Evolutionary conservation across 2,113 vertebrate genomes (phyloP), one percentile per base, ranked within the genome.

Genomic region (Triplophysa tibetana): DNA sequence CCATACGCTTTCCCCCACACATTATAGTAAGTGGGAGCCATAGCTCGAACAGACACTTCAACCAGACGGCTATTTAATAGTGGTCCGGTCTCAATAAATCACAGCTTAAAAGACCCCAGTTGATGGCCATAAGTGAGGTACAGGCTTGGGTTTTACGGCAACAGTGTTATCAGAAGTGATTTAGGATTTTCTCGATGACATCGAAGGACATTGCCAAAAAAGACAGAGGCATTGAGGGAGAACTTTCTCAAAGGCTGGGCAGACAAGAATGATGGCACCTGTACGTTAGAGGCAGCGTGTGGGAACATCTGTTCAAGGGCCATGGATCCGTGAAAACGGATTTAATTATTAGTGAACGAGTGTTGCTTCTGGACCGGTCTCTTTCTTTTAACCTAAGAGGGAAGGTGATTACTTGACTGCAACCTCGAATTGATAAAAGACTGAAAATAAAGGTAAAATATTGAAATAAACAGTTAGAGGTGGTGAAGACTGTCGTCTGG

Each of bases 121-220:
- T 67, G 67, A 77, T 79, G 72, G 77, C 77, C 12, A 3, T 77
- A 73, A 85, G 79, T 24, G 54, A 62, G 8, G 11, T 26, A 48
- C 41, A 29, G 61, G n/a, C 75, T 65, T 2, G 45, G 75, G 23
- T n/a, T 81, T 75, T 81, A 81, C 29, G 2, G 78, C 50, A 75
- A 41, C 23, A 48, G 77, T 69, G 72, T 54, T 82, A 79, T 79
- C 63, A 64, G 26, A 43, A 58, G 33, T 81, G 79, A 86, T 83
- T 83, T 77, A 81, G 68, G 60, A 66, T 24, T 64, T 65, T 26
- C 21, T 4, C 24, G 14, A 41, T 83, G 76, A 83, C 70, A 82
- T 64, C 21, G 67, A 81, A 83, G 83, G 83, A 73, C 67, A 21
- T 23, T 1, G 23, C 68, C 60, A 67, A 54, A 75, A 73, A 76